Evolutionary conservation across 2,888 invertebrate genomes (phyloP), one percentile per base, ranked within the genome.

Genomic region (Latrodectus elegans): DNA sequence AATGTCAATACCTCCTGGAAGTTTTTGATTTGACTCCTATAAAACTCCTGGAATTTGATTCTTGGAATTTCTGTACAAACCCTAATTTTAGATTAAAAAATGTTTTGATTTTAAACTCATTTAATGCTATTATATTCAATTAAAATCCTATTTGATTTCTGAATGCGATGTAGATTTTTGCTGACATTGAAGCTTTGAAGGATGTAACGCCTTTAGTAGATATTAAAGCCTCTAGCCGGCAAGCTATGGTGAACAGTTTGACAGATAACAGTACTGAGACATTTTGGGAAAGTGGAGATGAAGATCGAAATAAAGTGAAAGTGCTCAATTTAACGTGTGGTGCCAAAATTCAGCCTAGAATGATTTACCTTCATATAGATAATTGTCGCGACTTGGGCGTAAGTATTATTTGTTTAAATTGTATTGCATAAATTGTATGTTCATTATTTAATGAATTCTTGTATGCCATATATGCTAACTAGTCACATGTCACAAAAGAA

Each of bases 221-320:
- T 90, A 94, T 98, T 74, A 96, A 95, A 90, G 97, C 97, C 0
- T 98, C 98, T 0, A 98, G 98, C 90, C 94, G 99, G 0, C 97
- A 96, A 91, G 98, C 97, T 10, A 97, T 99, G 97, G 95, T 97
- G 6, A 96, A 95, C 3, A 97, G 97, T 90, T 94, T 99, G 17
- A 96, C 95, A 0, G 99, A 99, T 92, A 96, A 96, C 91, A 97
- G 97, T 8, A 98, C 98, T 0, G 99, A 99, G 92, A 99, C 99
- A 0, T 99, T 99, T 93, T 99, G 99, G 99, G 99, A 99, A 93
- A 98, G 98, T 64, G 98, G 98, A 0, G 99, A 99, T 91, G 99
- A 99, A 91, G 99, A 99, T 93, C 92, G 94, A 84, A 97, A 97
- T 92, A 97, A 97, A 92, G 95, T 96, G 49, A 98, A 98, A 93